Percentiles rank a stretch among this genome's conserved stretches.
Evolutionary conservation across 2,888 invertebrate species (phyloP).

Genomic region (Achlya flavicornis): DNA sequence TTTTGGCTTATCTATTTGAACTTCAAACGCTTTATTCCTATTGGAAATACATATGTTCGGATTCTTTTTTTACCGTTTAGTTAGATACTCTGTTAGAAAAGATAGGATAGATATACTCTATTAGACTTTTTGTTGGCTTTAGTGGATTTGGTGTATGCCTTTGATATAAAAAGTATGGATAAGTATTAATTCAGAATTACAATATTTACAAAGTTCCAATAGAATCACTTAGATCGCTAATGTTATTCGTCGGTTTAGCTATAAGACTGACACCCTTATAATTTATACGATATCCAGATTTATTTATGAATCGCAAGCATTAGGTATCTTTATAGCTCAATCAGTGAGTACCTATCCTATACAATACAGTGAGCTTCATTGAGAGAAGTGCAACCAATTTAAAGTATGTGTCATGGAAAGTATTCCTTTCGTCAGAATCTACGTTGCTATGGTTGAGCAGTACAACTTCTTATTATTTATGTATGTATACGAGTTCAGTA

Average conservation of each 20-base stretch:
- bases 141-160: too few species aligned
- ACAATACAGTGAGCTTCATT: neutral
- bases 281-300: neutral
- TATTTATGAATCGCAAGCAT: neutral
- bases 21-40: neutral
- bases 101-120: neutral
- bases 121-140: too few species aligned
- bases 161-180: too few species aligned
- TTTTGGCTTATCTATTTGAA: neutral
- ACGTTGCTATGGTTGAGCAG: constrained; percentile 10
- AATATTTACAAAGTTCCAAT: too few species aligned
- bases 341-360: too few species aligned
- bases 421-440: constrained; percentile 17
- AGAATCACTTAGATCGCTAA: too few species aligned
- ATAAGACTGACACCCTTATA: too few species aligned
- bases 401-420: constrained; percentile 25
- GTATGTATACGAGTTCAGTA: constrained; percentile 43
- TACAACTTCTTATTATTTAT: constrained; percentile 20
- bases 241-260: neutral
- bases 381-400: constrained; percentile 24
- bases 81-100: neutral
- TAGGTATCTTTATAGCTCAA: neutral
- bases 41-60: neutral
- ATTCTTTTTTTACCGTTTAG: neutral
- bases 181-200: too few species aligned